A percentile compares a stretch with the other conserved stretches of the same genome.
Conservation (phyloP, 2,113 vertebrate genomes). For the Ceratotherium simum region DNA sequence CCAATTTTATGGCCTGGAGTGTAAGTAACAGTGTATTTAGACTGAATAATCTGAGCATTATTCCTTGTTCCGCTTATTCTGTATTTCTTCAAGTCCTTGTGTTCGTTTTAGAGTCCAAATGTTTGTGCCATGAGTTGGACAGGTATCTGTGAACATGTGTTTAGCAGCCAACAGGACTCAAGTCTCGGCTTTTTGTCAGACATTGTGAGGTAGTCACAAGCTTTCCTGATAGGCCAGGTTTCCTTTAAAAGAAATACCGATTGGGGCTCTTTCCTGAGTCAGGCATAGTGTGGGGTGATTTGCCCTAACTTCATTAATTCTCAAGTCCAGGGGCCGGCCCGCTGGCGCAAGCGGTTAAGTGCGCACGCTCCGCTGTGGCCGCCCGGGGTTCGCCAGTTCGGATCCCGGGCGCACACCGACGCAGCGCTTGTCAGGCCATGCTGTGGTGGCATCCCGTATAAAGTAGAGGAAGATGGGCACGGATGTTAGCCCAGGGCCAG, state of each 20-base stretch:
- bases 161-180: not conserved
- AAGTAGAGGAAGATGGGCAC: no score
- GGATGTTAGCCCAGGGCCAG: no score
- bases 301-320: not conserved
- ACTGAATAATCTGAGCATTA: accelerated
- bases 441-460: no score
- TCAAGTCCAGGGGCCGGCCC: no score
- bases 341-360: no score
- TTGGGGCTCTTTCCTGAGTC: not conserved
- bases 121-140: not conserved
- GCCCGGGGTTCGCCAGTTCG: no score
- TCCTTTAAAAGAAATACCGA: not conserved
- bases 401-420: no score
- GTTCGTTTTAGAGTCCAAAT: accelerated
- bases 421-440: no score
- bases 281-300: not conserved
- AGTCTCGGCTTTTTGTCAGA: not conserved
- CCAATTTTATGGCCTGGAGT: constrained; percentile 99
- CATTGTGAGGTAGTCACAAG: accelerated
- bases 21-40: constrained; percentile 88
- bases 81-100: not conserved
- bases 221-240: not conserved
- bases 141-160: not conserved
- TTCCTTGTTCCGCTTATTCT: not conserved
- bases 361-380: no score